Evolutionary conservation across 2,888 invertebrate genomes (phyloP).

Genomic region (Cylindroiulus punctatus): DNA sequence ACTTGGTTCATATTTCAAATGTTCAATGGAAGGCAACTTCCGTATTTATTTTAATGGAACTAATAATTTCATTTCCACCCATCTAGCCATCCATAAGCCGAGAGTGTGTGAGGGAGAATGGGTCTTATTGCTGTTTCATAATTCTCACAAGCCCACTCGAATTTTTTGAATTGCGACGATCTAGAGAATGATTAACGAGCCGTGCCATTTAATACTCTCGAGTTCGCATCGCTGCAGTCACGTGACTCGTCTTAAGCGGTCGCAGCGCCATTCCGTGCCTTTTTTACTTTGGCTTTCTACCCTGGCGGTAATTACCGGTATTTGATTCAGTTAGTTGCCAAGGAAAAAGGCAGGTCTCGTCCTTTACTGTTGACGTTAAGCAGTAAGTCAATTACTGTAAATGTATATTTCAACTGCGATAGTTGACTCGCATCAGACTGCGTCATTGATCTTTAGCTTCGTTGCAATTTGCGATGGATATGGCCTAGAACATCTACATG

Average conservation of each 20-base stretch:
- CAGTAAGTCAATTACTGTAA: constrained; percentile 35
- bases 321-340: not conserved
- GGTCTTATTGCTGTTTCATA: constrained; percentile 9
- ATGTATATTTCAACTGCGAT: constrained; percentile 39
- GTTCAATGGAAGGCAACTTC: not conserved
- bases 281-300: not conserved
- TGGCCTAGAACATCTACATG: not conserved
- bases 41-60: not conserved
- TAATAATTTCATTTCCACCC: constrained; percentile 20
- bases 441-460: constrained; percentile 26
- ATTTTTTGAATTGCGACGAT: constrained; percentile 23
- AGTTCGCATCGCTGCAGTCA: not conserved
- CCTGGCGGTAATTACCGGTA: constrained; percentile 26
- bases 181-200: constrained; percentile 40
- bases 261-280: not conserved
- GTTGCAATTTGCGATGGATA: not conserved
- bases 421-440: not conserved
- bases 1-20: not conserved
- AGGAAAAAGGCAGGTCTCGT: not conserved
- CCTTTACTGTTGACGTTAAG: constrained; percentile 27
- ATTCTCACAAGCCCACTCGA: constrained; percentile 17
- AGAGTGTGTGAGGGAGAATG: not conserved
- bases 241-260: not conserved
- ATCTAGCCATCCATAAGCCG: not conserved
- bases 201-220: constrained; percentile 30